These are phyloP conservation scores for Pelobates fuscus DNA, from an alignment of 2,113 vertebrate genomes.

Conservation along the genomic window DNA sequence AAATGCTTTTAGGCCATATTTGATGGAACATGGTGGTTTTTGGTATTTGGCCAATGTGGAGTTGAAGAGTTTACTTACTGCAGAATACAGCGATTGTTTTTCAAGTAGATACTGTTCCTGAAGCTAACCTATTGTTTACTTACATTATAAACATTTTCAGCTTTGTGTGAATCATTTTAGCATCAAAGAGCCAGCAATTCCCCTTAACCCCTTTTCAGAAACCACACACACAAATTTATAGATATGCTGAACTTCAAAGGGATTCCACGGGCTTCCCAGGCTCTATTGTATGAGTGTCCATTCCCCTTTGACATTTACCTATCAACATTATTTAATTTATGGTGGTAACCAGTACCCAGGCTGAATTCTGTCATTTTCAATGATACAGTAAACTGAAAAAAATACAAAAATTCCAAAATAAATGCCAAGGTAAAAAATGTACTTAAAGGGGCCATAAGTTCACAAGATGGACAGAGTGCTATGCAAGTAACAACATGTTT, in stretches of 20 bases:
- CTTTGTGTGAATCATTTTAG: constrained; percentile 31
- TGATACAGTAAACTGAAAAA: too few species aligned
- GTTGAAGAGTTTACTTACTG: too few species aligned
- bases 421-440: too few species aligned
- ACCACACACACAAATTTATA: constrained; percentile 9
- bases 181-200: constrained; percentile 22
- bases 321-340: background rate
- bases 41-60: too few species aligned
- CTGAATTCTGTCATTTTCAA: too few species aligned
- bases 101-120: constrained; percentile 7
- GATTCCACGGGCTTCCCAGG: constrained; percentile 18
- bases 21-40: too few species aligned
- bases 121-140: constrained; percentile 15
- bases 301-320: background rate
- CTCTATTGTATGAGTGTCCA: background rate
- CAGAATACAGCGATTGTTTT: background rate
- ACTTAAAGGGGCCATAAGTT: too few species aligned
- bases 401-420: too few species aligned
- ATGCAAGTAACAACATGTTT: too few species aligned
- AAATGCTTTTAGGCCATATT: too few species aligned
- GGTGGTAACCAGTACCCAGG: too few species aligned
- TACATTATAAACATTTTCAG: constrained; percentile 19
- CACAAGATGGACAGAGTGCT: too few species aligned
- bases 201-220: background rate
- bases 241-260: constrained; percentile 33